These are phyloP conservation scores for Mythimna pallens DNA, from an alignment of 2,888 invertebrate genomes.

Conservation along the genomic window DNA sequence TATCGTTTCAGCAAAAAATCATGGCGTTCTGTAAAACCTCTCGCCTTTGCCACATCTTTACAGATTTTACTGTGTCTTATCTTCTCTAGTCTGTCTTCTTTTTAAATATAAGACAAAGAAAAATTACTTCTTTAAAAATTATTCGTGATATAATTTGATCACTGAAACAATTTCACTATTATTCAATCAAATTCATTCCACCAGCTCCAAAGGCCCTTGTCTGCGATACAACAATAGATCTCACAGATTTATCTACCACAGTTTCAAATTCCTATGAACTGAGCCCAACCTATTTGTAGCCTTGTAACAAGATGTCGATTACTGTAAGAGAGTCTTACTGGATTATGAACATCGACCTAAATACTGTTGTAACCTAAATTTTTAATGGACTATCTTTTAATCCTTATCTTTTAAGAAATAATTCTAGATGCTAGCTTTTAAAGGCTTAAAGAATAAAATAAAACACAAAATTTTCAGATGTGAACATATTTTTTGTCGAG, in stretches of 20 bases:
- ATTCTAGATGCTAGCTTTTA: background rate
- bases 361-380: conserved; percentile 5
- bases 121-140: no score
- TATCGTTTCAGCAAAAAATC: no score
- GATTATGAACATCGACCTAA: background rate
- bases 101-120: no score
- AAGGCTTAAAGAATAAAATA: background rate
- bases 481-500: background rate
- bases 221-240: background rate
- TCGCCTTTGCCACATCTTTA: no score
- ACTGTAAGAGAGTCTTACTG: background rate
- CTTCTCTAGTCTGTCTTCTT: no score
- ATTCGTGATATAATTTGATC: background rate
- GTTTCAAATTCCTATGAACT: conserved; percentile 10
- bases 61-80: no score
- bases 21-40: no score
- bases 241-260: background rate
- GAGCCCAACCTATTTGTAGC: background rate
- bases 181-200: background rate
- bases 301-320: background rate
- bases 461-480: background rate
- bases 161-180: background rate
- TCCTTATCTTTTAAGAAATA: background rate
- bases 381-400: background rate
- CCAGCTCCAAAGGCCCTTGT: background rate